These are phyloP conservation scores for Stenopsyche tienmushanensis DNA, from an alignment of 1,140 invertebrate genomes.

Conservation along the genomic window DNA sequence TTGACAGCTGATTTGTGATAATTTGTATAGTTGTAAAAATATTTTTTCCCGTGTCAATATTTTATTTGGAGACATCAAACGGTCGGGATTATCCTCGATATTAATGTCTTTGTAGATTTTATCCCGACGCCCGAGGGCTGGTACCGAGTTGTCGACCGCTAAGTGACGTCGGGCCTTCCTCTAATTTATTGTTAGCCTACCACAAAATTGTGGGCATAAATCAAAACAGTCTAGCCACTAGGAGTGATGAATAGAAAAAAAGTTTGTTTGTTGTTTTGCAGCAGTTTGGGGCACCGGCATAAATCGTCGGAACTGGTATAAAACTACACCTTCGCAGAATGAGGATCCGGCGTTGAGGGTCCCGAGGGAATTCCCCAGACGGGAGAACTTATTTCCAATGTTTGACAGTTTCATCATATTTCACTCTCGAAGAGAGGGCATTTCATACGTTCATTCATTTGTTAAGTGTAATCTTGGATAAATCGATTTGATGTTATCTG, in stretches of 20 bases:
- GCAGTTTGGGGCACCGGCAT: constrained; percentile 2
- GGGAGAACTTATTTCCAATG: constrained; percentile 6
- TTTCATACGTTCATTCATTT: no score
- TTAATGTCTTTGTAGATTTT: no score
- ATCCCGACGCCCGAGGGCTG: no score
- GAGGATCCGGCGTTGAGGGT: constrained; percentile 14
- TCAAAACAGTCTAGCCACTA: constrained; percentile 18
- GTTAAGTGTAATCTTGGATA: no score
- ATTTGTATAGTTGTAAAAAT: no score
- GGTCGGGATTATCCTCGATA: no score
- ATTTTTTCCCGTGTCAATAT: no score
- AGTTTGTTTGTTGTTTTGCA: constrained; percentile 16
- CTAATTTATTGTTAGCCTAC: constrained; percentile 16
- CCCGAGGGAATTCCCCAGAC: background rate
- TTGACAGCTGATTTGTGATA: no score
- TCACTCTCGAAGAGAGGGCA: no score
- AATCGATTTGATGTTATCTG: no score
- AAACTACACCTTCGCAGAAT: background rate
- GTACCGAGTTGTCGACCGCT: background rate
- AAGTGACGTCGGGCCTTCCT: background rate
- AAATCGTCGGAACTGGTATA: constrained; percentile 10
- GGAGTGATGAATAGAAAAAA: constrained; percentile 27
- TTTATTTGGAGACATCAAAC: no score
- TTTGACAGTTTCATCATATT: constrained; percentile 2
- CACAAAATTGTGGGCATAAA: constrained; percentile 18